Percentiles rank a stretch among this genome's conserved stretches.
These are phyloP conservation scores for Tricholaema leucomelas DNA, from an alignment of 2,113 vertebrate species.

Conservation along the genomic window DNA sequence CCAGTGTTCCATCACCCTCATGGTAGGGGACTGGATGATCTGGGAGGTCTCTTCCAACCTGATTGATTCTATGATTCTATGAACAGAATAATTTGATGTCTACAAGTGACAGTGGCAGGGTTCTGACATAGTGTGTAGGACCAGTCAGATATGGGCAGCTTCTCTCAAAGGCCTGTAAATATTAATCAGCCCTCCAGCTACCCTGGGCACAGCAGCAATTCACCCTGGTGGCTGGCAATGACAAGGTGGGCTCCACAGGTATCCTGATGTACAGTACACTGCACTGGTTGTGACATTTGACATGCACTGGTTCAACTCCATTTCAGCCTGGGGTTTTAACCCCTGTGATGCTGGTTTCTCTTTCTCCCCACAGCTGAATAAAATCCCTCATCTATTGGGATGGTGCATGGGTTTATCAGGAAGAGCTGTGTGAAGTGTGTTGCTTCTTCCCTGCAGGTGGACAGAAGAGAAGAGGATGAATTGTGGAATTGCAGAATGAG, in stretches of 20 bases:
- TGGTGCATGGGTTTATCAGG: background rate
- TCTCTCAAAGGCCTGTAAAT: background rate
- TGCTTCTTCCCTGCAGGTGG: background rate
- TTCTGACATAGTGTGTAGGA: background rate
- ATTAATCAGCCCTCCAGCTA: background rate
- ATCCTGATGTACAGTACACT: background rate
- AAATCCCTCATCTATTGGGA: background rate
- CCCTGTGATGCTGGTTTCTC: background rate
- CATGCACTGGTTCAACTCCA: background rate
- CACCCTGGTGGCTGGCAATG: accelerated
- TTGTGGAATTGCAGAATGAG: no score
- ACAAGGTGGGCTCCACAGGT: background rate
- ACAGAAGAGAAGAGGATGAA: background rate
- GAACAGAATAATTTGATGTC: background rate
- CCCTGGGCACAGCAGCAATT: background rate
- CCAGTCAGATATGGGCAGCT: background rate
- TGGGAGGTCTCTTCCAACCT: no score
- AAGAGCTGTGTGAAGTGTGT: accelerated
- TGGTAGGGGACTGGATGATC: no score
- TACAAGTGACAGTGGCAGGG: accelerated
- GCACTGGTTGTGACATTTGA: background rate
- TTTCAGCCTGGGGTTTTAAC: background rate
- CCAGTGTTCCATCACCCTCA: no score
- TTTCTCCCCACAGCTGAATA: background rate
- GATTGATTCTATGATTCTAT: no score